Evolutionary conservation across 2,113 vertebrate genomes (phyloP).

Genomic region (Trichechus manatus): DNA sequence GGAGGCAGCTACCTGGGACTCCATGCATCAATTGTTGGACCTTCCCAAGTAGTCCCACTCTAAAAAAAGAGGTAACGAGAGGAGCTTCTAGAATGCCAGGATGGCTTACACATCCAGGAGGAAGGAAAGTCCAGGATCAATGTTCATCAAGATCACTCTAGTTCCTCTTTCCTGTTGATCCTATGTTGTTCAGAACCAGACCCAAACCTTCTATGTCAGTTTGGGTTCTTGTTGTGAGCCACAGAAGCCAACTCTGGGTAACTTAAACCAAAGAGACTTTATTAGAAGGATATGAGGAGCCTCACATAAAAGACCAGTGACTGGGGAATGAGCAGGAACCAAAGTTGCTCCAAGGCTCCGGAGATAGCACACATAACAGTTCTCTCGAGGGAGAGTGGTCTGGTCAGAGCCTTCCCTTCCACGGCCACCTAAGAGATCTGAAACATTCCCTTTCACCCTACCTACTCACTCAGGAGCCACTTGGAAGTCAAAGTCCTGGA

Average conservation of each 20-base stretch:
- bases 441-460: background rate
- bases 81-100: background rate
- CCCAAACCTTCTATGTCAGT: fast-evolving
- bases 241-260: background rate
- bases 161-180: background rate
- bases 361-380: fast-evolving
- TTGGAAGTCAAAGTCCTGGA: background rate
- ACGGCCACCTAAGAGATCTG: background rate
- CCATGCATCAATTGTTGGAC: background rate
- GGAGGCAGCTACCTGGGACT: background rate
- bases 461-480: background rate
- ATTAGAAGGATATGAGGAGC: background rate
- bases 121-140: no score
- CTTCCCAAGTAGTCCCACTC: background rate
- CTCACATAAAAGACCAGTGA: background rate
- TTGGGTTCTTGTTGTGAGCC: background rate
- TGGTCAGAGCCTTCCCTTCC: background rate
- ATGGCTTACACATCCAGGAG: background rate
- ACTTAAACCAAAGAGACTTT: background rate
- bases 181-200: background rate
- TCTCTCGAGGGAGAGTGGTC: background rate
- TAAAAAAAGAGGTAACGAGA: background rate
- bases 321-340: background rate
- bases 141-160: background rate
- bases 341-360: background rate